Evolutionary conservation across 1,140 invertebrate genomes (phyloP).

Genomic region (Tetramorium parvispinum): DNA sequence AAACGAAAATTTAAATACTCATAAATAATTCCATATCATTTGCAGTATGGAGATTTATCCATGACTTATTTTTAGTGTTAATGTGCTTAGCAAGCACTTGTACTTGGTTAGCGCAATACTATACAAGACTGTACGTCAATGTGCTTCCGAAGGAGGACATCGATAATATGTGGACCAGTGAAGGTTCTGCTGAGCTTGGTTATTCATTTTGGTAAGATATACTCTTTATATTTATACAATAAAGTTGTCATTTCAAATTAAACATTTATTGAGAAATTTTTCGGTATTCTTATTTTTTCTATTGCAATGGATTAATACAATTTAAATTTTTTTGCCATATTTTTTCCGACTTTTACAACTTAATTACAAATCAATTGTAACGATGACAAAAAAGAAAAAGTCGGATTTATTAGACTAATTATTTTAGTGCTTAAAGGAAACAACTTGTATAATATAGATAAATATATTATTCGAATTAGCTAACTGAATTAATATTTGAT

Average conservation of each 20-base stretch:
- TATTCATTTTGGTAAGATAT: slow-evolving; percentile 91
- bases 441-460: background rate
- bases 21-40: background rate
- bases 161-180: slow-evolving; percentile 90
- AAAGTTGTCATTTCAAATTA: background rate
- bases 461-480: background rate
- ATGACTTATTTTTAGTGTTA: slow-evolving; percentile 87
- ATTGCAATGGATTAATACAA: background rate
- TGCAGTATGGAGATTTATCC: background rate
- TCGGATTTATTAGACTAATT: background rate
- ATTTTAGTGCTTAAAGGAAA: background rate
- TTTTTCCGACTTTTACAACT: background rate
- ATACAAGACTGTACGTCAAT: slow-evolving; percentile 90
- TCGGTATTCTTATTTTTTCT: background rate
- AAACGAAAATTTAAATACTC: background rate
- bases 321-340: background rate
- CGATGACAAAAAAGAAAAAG: background rate
- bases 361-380: background rate
- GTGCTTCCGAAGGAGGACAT: slow-evolving; percentile 92
- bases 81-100: slow-evolving; percentile 89
- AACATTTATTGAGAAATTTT: background rate
- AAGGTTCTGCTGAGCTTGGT: slow-evolving; percentile 89
- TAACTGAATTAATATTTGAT: background rate
- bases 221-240: slow-evolving; percentile 64
- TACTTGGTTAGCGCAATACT: slow-evolving; percentile 92